These are phyloP conservation scores for Ceyx cyanopectus DNA, from an alignment of 2,113 vertebrate species.

Conservation along the genomic window DNA sequence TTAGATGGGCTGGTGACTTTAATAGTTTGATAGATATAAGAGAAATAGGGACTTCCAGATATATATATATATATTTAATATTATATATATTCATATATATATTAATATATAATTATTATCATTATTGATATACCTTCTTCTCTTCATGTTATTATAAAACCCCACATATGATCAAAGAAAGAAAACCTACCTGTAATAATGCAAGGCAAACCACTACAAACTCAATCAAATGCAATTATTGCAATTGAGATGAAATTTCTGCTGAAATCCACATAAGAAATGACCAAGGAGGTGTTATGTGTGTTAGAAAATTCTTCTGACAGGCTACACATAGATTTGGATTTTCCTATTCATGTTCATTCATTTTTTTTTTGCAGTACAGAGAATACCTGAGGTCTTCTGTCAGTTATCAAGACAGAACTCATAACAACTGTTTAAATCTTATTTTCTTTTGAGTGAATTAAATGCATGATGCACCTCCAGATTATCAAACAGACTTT, in stretches of 20 bases:
- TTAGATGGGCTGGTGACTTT: too few species aligned
- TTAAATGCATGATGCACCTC: background rate
- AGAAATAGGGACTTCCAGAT: background rate
- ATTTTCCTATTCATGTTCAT: background rate
- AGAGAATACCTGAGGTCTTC: background rate
- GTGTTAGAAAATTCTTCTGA: background rate
- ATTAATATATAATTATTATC: background rate
- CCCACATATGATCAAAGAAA: background rate
- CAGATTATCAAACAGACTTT: background rate
- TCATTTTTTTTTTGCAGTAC: background rate
- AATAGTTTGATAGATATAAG: too few species aligned
- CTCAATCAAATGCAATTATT: background rate
- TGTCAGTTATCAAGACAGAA: background rate
- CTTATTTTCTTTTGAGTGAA: background rate
- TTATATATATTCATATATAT: too few species aligned
- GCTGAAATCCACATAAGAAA: background rate
- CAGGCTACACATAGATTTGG: background rate
- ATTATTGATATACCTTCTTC: background rate
- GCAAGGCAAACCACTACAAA: background rate
- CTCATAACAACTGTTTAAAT: background rate
- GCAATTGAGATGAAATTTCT: background rate
- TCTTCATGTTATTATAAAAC: background rate
- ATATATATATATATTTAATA: too few species aligned
- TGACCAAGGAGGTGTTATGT: background rate
- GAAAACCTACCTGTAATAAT: background rate